Conservation (phyloP, 2,797 vertebrate genomes). For the Karalla daura region DNA sequence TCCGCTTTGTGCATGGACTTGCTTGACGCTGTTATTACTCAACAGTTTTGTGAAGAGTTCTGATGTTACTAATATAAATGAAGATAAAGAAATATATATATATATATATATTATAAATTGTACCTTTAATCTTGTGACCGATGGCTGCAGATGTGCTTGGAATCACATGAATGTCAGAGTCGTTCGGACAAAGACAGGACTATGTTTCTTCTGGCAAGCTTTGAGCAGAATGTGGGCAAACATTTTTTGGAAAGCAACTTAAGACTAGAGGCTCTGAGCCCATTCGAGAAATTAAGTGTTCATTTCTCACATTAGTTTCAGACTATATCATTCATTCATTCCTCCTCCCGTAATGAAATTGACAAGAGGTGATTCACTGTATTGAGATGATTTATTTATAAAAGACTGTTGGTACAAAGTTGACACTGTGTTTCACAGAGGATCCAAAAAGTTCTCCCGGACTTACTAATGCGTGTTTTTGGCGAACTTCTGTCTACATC, state of each 20-base stretch:
- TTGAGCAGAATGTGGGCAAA: background rate
- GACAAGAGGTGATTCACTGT: background rate
- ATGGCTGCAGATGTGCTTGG: slow-evolving; percentile 23
- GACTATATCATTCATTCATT: background rate
- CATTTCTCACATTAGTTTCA: background rate
- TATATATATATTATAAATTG: slow-evolving; percentile 36
- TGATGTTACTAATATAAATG: slow-evolving; percentile 35
- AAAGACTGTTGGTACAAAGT: slow-evolving; percentile 48
- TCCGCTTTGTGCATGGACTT: slow-evolving; percentile 56
- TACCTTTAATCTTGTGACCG: slow-evolving; percentile 24
- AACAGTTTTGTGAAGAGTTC: slow-evolving; percentile 46
- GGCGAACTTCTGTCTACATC: slow-evolving; percentile 14
- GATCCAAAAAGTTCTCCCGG: slow-evolving; percentile 22
- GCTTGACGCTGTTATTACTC: slow-evolving; percentile 29
- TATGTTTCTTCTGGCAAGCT: background rate
- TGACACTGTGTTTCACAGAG: slow-evolving; percentile 19
- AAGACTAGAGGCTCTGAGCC: background rate
- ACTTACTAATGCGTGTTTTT: slow-evolving; percentile 11
- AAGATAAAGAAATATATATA: too few species aligned
- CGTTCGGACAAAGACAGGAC: background rate
- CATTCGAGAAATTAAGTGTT: background rate
- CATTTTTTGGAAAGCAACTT: background rate
- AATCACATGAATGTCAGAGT: slow-evolving; percentile 2
- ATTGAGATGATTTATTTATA: slow-evolving; percentile 51
- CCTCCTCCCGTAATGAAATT: slow-evolving; percentile 14